These are phyloP conservation scores for Macrostomum lignano DNA, from an alignment of 1,140 invertebrate genomes.

Conservation along the genomic window DNA sequence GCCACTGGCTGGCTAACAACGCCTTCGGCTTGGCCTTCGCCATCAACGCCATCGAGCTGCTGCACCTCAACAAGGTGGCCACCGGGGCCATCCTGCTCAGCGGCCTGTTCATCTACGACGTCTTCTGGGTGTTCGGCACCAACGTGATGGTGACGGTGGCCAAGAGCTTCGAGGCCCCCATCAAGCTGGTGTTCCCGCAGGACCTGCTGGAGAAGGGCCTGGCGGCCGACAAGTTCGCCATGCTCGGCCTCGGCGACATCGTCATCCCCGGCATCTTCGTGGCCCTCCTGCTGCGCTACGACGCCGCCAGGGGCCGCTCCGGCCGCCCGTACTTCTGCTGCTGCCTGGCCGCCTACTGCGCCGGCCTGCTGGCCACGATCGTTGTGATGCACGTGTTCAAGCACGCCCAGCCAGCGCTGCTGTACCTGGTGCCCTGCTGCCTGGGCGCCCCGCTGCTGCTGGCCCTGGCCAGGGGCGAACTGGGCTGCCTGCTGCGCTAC, in stretches of 20 bases:
- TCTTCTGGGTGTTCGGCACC: constrained; percentile 95
- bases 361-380: constrained; percentile 70
- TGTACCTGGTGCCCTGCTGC: too few species aligned
- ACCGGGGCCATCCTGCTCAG: constrained; percentile 78
- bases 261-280: constrained; percentile 98
- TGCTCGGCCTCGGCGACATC: constrained; percentile 91
- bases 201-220: constrained; percentile 73
- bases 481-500: too few species aligned
- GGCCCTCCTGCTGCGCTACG: constrained; percentile 73
- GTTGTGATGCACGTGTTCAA: constrained; percentile 92
- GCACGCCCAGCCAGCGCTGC: too few species aligned
- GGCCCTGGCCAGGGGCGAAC: too few species aligned
- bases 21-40: constrained; percentile 89
- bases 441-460: too few species aligned
- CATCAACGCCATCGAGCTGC: constrained; percentile 77
- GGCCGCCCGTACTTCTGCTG: constrained; percentile 67
- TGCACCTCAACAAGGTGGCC: constrained; percentile 58
- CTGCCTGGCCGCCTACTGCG: constrained; percentile 70
- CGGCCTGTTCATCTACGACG: constrained; percentile 88
- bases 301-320: constrained; percentile 50
- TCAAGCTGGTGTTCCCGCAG: constrained; percentile 89
- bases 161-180: constrained; percentile 94
- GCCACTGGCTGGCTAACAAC: constrained; percentile 98
- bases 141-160: constrained; percentile 99
- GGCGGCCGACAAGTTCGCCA: constrained; percentile 71